Conservation (phyloP, 2,888 invertebrate genomes). For the Epinotia bilunana region DNA sequence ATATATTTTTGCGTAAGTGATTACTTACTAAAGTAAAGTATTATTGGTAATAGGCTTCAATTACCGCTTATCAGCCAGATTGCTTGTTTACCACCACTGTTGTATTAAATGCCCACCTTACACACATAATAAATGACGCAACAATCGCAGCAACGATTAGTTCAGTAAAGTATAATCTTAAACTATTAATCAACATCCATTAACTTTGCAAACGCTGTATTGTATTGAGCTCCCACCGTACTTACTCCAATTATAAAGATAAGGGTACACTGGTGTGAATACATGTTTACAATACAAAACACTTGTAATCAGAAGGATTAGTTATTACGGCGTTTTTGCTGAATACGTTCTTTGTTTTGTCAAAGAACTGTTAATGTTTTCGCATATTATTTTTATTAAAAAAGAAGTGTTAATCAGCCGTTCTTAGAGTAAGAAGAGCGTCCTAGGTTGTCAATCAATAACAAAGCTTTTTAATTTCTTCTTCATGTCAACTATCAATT, state of each 20-base stretch:
- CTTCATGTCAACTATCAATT: neutral
- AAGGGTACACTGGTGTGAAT: constrained; percentile 22
- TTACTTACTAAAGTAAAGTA: too few species aligned
- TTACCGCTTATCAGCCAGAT: too few species aligned
- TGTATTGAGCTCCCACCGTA: constrained; percentile 21
- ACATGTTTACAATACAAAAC: constrained; percentile 9
- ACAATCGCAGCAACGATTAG: constrained; percentile 1
- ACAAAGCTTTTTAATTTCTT: neutral
- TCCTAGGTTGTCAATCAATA: neutral
- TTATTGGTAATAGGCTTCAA: too few species aligned
- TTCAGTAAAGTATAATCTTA: constrained; percentile 27
- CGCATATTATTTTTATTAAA: too few species aligned
- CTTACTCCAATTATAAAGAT: constrained; percentile 25
- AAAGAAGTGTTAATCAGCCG: too few species aligned
- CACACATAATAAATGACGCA: constrained; percentile 9
- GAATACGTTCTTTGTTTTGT: neutral
- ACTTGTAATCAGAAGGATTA: neutral
- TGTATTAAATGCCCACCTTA: neutral
- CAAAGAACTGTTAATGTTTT: neutral
- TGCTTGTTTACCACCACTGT: neutral
- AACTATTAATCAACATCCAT: constrained; percentile 33
- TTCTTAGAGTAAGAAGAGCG: neutral
- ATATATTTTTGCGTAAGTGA: too few species aligned
- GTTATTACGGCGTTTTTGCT: neutral
- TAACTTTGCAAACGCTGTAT: constrained; percentile 2